Evolutionary conservation across 2,113 vertebrate species (phyloP).

Genomic region (Sander lucioperca): DNA sequence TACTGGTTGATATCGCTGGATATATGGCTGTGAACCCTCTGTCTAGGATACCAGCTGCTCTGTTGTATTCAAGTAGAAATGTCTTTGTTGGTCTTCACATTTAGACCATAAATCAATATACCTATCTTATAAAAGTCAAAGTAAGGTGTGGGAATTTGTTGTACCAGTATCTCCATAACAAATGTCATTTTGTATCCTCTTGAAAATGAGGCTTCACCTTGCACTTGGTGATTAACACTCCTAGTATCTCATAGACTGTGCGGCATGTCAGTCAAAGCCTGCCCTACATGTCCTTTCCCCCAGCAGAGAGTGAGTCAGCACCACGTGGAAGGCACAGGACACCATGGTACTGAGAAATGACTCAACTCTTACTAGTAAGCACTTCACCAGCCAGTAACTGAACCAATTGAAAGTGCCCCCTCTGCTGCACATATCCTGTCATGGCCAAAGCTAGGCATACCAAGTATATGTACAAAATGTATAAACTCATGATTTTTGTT

Average conservation of each 20-base stretch:
- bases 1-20: not conserved
- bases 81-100: not conserved
- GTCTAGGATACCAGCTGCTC: not conserved
- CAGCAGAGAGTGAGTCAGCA: constrained; percentile 68
- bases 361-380: constrained; percentile 41
- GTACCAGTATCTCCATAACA: not conserved
- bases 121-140: not conserved
- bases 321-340: constrained; percentile 71
- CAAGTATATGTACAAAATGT: not conserved
- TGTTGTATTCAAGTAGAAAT: not conserved
- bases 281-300: constrained; percentile 51
- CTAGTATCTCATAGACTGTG: constrained; percentile 25
- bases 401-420: constrained; percentile 22
- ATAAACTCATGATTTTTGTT: not conserved
- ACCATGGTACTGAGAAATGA: constrained; percentile 62
- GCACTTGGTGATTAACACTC: not conserved
- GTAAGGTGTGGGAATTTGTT: not conserved
- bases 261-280: constrained; percentile 40
- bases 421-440: constrained; percentile 49
- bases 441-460: not conserved
- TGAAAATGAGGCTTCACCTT: constrained; percentile 6
- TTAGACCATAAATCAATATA: not conserved
- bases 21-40: not conserved
- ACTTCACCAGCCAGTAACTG: constrained; percentile 6
- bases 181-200: not conserved